Conservation (phyloP, 1,140 invertebrate species). For the Pinna nobilis region DNA sequence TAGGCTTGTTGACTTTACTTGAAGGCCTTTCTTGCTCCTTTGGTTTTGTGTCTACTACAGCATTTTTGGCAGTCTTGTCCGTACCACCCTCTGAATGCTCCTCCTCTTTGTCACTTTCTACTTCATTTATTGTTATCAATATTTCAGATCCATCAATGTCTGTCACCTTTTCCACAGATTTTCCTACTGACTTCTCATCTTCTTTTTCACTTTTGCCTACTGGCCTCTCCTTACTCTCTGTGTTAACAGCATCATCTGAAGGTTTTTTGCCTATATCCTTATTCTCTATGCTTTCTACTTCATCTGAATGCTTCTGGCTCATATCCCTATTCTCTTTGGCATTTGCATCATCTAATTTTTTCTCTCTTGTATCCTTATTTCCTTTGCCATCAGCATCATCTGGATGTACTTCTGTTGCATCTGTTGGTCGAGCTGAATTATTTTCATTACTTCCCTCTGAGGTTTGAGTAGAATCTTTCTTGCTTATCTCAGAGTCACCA, state of each 20-base stretch:
- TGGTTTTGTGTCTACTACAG: conserved; percentile 66
- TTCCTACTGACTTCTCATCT: conserved; percentile 13
- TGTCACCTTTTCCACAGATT: conserved; percentile 46
- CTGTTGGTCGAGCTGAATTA: too few relatives aligned
- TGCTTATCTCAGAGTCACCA: conserved; percentile 1
- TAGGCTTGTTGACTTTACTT: too few relatives aligned
- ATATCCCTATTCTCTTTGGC: too few relatives aligned
- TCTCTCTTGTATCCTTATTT: conserved; percentile 50
- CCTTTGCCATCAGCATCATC: too few relatives aligned
- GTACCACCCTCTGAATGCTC: conserved; percentile 50
- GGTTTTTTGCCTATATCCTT: conserved; percentile 26
- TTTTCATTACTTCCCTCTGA: too few relatives aligned
- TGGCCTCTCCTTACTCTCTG: neutral
- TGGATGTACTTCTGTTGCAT: too few relatives aligned
- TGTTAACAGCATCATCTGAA: neutral
- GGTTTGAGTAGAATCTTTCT: conserved; percentile 1
- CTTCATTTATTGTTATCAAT: conserved; percentile 54
- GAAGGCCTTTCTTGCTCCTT: conserved; percentile 38
- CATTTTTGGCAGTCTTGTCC: conserved; percentile 60
- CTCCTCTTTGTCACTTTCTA: conserved; percentile 41
- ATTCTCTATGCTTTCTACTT: conserved; percentile 71
- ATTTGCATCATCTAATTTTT: conserved; percentile 70
- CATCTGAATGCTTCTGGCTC: conserved; percentile 56
- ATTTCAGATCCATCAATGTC: conserved; percentile 52
- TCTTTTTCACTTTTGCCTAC: neutral